Evolutionary conservation across 2,797 vertebrate species (phyloP).

Genomic region (Chelon labrosus): DNA sequence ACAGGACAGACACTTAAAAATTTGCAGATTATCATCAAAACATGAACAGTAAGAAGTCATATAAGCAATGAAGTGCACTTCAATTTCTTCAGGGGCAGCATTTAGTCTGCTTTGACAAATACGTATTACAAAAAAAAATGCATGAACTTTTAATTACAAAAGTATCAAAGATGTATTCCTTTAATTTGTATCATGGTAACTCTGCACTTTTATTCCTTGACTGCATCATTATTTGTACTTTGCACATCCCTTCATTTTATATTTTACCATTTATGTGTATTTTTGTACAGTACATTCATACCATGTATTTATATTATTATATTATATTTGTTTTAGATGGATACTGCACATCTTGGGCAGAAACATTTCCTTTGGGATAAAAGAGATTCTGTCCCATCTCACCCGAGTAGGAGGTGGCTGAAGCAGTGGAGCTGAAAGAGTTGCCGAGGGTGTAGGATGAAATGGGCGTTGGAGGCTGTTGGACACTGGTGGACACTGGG

Average conservation of each 20-base stretch:
- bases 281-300: background rate
- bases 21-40: constrained; percentile 32
- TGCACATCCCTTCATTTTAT: background rate
- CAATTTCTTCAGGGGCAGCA: constrained; percentile 16
- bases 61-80: constrained; percentile 22
- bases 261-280: background rate
- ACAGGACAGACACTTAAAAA: constrained; percentile 22
- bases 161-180: background rate
- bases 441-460: constrained; percentile 83
- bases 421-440: constrained; percentile 78
- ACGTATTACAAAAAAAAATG: background rate
- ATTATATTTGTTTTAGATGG: background rate
- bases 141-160: background rate
- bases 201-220: no score
- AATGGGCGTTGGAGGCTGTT: constrained; percentile 80
- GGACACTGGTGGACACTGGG: constrained; percentile 78
- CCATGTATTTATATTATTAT: background rate
- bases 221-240: background rate
- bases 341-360: background rate
- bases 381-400: background rate
- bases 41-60: constrained; percentile 21
- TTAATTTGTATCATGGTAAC: no score
- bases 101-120: constrained; percentile 3
- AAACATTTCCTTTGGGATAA: no score
- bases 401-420: constrained; percentile 84